phyloP scores from a whole-genome alignment of 2,797 vertebrate species.

The Loris lydekkerianus region DNA sequence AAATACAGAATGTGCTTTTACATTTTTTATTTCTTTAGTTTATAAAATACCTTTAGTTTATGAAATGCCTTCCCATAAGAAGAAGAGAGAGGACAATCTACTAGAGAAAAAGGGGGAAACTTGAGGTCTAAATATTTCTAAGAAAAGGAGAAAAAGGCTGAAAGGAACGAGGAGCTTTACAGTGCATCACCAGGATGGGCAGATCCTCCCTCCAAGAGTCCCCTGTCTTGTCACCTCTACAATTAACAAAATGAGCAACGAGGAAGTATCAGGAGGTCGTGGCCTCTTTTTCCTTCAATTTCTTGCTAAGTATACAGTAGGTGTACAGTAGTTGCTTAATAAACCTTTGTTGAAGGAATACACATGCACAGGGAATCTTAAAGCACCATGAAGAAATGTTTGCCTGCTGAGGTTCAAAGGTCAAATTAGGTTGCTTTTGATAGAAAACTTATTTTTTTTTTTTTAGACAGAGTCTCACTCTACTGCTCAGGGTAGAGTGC shows the following conservation, averaged over 20 bases:
- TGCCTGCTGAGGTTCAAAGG: neutral
- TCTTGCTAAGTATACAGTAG: neutral
- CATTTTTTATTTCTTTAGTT: neutral
- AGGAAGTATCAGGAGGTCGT: neutral
- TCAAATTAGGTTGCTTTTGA: neutral
- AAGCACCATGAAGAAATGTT: neutral
- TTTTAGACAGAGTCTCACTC: no score
- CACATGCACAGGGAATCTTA: neutral
- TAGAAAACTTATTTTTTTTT: neutral
- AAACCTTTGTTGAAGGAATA: neutral
- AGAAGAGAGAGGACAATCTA: neutral
- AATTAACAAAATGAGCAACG: neutral
- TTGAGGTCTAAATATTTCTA: neutral
- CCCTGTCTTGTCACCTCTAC: neutral
- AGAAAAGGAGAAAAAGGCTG: neutral
- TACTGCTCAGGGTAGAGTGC: no score
- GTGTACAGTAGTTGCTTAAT: neutral
- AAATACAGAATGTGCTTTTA: neutral
- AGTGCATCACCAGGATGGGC: no score
- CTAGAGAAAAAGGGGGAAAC: rapidly evolving
- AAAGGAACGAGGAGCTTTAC: neutral
- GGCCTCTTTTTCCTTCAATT: neutral
- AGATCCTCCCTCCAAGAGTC: neutral
- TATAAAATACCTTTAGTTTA: no score
- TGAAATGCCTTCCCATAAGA: neutral